Evolutionary conservation across 2,113 vertebrate genomes (phyloP), one percentile per base, ranked within the genome.

Genomic region (Boleophthalmus pectinirostris): DNA sequence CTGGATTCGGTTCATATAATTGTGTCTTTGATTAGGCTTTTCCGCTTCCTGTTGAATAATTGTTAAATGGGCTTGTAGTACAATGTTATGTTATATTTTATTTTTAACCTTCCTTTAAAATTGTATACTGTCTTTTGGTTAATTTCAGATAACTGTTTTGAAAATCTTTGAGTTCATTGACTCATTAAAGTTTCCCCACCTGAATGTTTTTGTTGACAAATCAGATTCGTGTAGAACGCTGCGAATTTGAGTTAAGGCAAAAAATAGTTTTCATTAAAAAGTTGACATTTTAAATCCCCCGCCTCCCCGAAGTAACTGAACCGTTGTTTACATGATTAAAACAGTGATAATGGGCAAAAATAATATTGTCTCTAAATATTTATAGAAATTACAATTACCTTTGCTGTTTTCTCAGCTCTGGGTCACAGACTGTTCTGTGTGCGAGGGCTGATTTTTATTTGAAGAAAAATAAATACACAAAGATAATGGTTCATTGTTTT

Each of bases 281-380:
- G 12, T 58, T 58, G 56, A 58, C 56, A 58, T 58, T 58, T 58
- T 2, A 25, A 58, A 24, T 23, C 23, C 12, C 49, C 56, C 23
- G 3, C 56, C 13, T 25, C 23, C 13, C 23, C 23, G n/a, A 16
- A 58, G 12, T 12, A 56, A 57, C 10, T 25, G 56, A 12, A 15
- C 56, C 7, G 56, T 25, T 25, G 56, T 25, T 58, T 14, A 25
- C 56, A 5, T 58, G 56, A 58, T 58, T 23, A 56, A 56, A 56
- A 56, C 54, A 56, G 49, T 20, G 49, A 51, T 56, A 56, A 51
- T 20, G 47, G 47, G 47, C 16, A 51, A 51, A 13, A 51, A 56
- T 56, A 56, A 56, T 56, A 23, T 56, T 56, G 54, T 25, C 56
- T 25, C 23, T 11, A 58, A 58, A 58, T 58, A 58, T 58, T 58